Percentiles rank a stretch among this genome's conserved stretches.
phyloP scores from a whole-genome alignment of 2,113 vertebrate species.

The Spilogale gracilis region DNA sequence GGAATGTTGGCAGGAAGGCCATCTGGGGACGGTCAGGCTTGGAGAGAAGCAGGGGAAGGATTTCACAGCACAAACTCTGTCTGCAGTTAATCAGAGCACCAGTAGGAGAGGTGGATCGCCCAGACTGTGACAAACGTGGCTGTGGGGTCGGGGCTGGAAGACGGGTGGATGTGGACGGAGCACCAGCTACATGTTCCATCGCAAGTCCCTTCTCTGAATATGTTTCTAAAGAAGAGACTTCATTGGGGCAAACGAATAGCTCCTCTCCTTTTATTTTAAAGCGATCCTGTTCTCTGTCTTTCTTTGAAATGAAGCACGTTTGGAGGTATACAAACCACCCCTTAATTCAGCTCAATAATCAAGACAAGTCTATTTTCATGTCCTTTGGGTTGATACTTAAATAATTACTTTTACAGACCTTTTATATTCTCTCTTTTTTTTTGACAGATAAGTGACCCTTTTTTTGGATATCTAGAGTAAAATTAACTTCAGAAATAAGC shows the following conservation, averaged over 20 bases:
- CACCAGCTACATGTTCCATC: background rate
- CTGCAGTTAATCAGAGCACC: background rate
- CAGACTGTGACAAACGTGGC: fast-evolving
- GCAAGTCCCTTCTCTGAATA: background rate
- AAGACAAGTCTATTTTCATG: background rate
- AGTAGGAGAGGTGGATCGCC: background rate
- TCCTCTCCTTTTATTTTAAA: background rate
- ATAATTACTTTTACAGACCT: slow-evolving; percentile 45
- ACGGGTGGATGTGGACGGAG: fast-evolving
- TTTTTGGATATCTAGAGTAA: slow-evolving; percentile 47
- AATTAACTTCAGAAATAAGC: slow-evolving; percentile 41
- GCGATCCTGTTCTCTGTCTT: fast-evolving
- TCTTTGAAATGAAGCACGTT: background rate
- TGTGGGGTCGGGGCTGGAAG: fast-evolving
- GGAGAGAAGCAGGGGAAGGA: background rate
- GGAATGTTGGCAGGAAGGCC: background rate
- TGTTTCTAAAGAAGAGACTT: background rate
- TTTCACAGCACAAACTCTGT: background rate
- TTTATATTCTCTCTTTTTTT: slow-evolving; percentile 34
- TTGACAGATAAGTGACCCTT: slow-evolving; percentile 62
- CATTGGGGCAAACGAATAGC: background rate
- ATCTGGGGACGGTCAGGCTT: background rate
- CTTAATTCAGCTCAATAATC: fast-evolving
- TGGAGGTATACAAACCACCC: background rate
- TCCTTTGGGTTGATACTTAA: background rate